Base-by-base conservation (phyloP, 2,113 vertebrate genomes). In the Myodes glareolus region DNA sequence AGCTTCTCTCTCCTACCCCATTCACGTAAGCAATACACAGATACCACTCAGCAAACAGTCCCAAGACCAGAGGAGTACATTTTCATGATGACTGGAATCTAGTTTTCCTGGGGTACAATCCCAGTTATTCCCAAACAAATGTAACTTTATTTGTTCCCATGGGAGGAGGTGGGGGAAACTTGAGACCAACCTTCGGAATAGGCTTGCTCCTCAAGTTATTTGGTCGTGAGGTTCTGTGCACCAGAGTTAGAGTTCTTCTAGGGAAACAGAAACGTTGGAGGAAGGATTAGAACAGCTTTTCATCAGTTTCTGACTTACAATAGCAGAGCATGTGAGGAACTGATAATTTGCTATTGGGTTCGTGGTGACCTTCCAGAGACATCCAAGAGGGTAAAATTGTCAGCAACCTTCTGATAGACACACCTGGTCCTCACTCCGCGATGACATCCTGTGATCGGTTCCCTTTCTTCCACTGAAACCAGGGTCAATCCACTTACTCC, bases 131-230 rank as follows among this genome's bases (percentile, higher is more conserved):
- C 10, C 47, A 47, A 77, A 58, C 31, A 39, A 92, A 67, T 80
- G 42, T 39, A n/a, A 61, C 63, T 63, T 73, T 75, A 42, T 75
- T 85, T 85, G 68, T 63, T 86, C 42, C 52, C 39, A n/a, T 4
- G 25, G 11, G 17, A 82, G 16, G 9, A 67, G 23, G 27, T 2
- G 9, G 29, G 12, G 7, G 23, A 88, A n/a, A 50, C 89, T 47
- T 2, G 14, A 97, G 88, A 99, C 98, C 45, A 98, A 99, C 99
- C 99, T 99, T 98, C 95, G 94, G 88, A 91, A 97, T 81, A 80
- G 97, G 94, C 63, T 25, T 73, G 96, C 98, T 96, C 94, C 58
- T 19, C 63, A 94, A 90, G 80, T 98, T 98, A 98, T 95, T 98
- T 97, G 97, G 96, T 95, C 3, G 1, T 65, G 36, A 91, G 87